phyloP scores from a whole-genome alignment of 2,113 vertebrate species.

The rat (Rattus norvegicus) region DNA sequence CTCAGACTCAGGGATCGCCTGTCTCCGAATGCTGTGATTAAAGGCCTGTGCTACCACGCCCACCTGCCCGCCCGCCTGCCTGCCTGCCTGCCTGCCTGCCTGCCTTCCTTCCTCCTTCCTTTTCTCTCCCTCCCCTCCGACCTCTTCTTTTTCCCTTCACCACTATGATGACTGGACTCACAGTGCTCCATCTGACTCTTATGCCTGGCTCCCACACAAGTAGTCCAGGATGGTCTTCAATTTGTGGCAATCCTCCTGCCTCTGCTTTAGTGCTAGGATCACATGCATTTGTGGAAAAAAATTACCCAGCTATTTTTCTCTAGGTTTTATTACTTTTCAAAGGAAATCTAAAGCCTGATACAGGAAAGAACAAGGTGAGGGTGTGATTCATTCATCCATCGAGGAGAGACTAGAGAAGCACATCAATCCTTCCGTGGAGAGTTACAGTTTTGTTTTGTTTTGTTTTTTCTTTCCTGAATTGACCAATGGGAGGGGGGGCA shows the following conservation, averaged over 20 bases:
- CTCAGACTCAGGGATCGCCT: neutral
- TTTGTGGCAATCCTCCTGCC: neutral
- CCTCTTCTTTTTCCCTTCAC: neutral
- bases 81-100: neutral
- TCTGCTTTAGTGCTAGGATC: neutral
- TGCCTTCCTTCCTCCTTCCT: neutral
- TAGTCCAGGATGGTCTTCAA: neutral
- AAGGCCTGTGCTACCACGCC: neutral
- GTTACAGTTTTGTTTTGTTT: neutral
- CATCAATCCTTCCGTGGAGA: neutral
- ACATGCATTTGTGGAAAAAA: neutral
- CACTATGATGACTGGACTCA: neutral
- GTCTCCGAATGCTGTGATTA: neutral
- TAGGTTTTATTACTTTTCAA: slow-evolving; percentile 9
- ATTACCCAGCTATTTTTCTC: neutral
- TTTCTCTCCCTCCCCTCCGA: neutral
- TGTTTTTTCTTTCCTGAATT: slow-evolving; percentile 40
- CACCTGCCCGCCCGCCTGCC: neutral
- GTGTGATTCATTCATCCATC: neutral
- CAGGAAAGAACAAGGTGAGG: neutral
- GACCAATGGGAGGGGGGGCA: neutral
- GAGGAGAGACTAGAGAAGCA: neutral
- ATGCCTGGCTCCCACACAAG: neutral
- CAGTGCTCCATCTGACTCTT: neutral
- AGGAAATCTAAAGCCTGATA: neutral